Percentiles rank a stretch among this genome's conserved stretches.
Evolutionary conservation across 2,888 invertebrate genomes (phyloP).

Genomic region (Mystacides longicornis): DNA sequence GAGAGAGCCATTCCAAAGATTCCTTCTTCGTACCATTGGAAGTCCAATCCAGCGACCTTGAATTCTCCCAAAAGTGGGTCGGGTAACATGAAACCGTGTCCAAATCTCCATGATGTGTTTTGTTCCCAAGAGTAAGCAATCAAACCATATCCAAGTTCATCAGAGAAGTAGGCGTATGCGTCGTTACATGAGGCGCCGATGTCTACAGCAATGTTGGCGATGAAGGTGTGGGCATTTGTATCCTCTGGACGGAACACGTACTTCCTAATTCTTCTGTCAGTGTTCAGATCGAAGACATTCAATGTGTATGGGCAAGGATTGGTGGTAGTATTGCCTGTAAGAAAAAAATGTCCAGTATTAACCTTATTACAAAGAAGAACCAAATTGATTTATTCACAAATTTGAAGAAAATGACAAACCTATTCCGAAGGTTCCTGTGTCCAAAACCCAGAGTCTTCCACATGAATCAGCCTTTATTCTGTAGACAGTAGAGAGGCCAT

Average conservation of each 20-base stretch:
- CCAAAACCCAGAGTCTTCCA: conserved; percentile 75
- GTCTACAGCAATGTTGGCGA: conserved; percentile 81
- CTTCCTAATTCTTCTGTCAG: conserved; percentile 60
- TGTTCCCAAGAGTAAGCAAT: conserved; percentile 71
- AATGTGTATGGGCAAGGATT: conserved; percentile 75
- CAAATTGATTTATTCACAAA: neutral
- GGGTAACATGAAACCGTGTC: conserved; percentile 72
- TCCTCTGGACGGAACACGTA: conserved; percentile 66
- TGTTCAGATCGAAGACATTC: conserved; percentile 68
- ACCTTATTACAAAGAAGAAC: neutral
- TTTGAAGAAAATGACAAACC: conserved; percentile 35
- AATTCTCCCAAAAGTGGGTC: conserved; percentile 74
- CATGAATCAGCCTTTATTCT: conserved; percentile 72
- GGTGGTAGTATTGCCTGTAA: conserved; percentile 53
- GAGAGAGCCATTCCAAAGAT: conserved; percentile 73
- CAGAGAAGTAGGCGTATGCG: conserved; percentile 71
- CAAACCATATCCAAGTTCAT: conserved; percentile 75
- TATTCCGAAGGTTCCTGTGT: conserved; percentile 76
- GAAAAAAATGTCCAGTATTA: neutral
- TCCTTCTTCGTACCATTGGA: conserved; percentile 79
- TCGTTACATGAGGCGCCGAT: conserved; percentile 67
- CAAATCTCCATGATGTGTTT: conserved; percentile 73
- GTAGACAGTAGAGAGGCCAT: conserved; percentile 69
- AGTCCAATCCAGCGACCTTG: conserved; percentile 71
- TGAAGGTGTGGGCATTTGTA: conserved; percentile 69